These are phyloP conservation scores for Pinctada fucata DNA, from an alignment of 2,888 invertebrate genomes.

Conservation along the genomic window DNA sequence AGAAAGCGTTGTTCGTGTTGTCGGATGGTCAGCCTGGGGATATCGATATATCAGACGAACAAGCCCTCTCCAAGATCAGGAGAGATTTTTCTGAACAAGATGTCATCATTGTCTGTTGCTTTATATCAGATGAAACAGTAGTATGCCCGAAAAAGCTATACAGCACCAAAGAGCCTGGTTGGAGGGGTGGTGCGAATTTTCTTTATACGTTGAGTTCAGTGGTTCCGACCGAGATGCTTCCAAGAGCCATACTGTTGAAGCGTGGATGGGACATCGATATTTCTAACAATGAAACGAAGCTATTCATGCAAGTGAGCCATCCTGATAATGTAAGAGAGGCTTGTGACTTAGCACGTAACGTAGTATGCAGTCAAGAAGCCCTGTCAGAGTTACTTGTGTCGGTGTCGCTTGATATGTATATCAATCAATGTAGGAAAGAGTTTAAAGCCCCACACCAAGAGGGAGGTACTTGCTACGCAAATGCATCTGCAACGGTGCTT, in stretches of 20 bases:
- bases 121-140: neutral
- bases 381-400: conserved; percentile 30
- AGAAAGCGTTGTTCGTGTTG: conserved; percentile 4
- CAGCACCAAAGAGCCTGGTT: neutral
- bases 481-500: too few relatives aligned
- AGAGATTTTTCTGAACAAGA: too few relatives aligned
- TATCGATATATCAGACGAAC: too few relatives aligned
- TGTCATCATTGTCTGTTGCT: conserved; percentile 4
- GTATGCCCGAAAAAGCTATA: neutral
- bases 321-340: conserved; percentile 29
- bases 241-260: conserved; percentile 29
- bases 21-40: conserved; percentile 8
- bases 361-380: conserved; percentile 24
- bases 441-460: too few relatives aligned
- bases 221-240: neutral
- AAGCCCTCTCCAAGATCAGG: too few relatives aligned
- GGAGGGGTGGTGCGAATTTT: neutral
- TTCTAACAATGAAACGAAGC: conserved; percentile 31
- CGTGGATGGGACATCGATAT: conserved; percentile 34
- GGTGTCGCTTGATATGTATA: conserved; percentile 21
- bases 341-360: conserved; percentile 20
- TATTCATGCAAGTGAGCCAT: conserved; percentile 37
- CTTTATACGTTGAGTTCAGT: neutral
- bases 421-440: too few relatives aligned
- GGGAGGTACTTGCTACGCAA: too few relatives aligned